Conservation (phyloP, 2,797 vertebrate genomes). For the Enteromius paludinosus region DNA sequence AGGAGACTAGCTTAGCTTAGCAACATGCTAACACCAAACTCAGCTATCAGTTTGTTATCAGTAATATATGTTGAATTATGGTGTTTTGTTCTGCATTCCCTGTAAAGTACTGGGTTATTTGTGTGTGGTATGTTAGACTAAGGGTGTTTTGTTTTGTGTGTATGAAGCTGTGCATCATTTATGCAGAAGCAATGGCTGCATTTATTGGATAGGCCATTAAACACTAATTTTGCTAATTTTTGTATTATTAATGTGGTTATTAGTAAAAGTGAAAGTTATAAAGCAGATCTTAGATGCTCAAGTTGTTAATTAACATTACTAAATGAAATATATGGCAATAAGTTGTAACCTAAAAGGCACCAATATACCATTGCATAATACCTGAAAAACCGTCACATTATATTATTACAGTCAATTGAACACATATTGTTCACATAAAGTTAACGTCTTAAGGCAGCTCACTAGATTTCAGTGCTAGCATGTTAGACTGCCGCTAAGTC, state of each 20-base stretch:
- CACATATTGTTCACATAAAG: not conserved
- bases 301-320: not conserved
- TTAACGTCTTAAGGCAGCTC: not conserved
- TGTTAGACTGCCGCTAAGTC: constrained; percentile 66
- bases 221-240: not conserved
- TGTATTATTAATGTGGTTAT: not conserved
- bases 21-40: constrained; percentile 11
- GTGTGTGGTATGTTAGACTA: not conserved
- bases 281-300: not conserved
- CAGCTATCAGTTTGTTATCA: not conserved
- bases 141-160: not conserved
- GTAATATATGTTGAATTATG: not conserved
- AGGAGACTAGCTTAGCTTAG: not conserved
- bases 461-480: not conserved
- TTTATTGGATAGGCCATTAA: not conserved
- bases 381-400: not conserved
- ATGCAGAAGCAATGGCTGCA: no score
- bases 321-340: not conserved
- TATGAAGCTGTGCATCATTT: not conserved
- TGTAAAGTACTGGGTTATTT: not conserved
- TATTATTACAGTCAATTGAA: not conserved
- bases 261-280: not conserved
- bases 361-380: not conserved
- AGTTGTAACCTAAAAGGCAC: not conserved
- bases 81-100: not conserved